phyloP scores from a whole-genome alignment of 1,140 invertebrate genomes.

The Ceratitis capitata region DNA sequence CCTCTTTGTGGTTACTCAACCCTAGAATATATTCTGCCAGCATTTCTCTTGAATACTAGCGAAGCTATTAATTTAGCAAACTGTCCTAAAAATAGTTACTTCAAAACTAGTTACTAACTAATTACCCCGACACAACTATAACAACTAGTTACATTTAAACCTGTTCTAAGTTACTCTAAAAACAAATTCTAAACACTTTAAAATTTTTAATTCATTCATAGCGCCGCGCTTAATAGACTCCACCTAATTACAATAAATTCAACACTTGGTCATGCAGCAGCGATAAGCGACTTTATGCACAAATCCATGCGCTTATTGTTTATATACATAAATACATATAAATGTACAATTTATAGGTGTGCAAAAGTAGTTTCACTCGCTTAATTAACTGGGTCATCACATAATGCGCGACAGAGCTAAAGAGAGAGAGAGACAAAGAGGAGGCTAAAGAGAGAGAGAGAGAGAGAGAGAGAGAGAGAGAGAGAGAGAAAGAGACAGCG shows the following conservation, averaged over 20 bases:
- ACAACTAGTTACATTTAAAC: too few relatives aligned
- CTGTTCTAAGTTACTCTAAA: too few relatives aligned
- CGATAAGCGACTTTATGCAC: too few relatives aligned
- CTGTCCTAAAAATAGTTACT: too few relatives aligned
- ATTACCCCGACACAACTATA: too few relatives aligned
- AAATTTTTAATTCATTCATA: too few relatives aligned
- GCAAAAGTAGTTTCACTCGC: not conserved
- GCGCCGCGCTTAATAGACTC: not conserved
- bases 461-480: not conserved
- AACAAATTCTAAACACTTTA: too few relatives aligned
- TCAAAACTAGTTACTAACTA: too few relatives aligned
- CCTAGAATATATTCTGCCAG: too few relatives aligned
- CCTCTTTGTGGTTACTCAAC: too few relatives aligned
- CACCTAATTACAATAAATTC: not conserved
- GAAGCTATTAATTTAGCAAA: too few relatives aligned
- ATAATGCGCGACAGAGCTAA: not conserved
- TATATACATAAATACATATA: not conserved
- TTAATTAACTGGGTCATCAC: not conserved
- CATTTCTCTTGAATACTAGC: too few relatives aligned
- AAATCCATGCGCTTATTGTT: not conserved
- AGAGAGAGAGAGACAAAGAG: not conserved
- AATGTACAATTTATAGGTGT: not conserved
- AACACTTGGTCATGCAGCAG: not conserved
- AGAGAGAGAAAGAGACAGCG: not conserved
- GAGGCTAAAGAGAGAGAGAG: not conserved